These are phyloP conservation scores for Agrotis puta DNA, from an alignment of 2,888 invertebrate genomes.

Conservation along the genomic window DNA sequence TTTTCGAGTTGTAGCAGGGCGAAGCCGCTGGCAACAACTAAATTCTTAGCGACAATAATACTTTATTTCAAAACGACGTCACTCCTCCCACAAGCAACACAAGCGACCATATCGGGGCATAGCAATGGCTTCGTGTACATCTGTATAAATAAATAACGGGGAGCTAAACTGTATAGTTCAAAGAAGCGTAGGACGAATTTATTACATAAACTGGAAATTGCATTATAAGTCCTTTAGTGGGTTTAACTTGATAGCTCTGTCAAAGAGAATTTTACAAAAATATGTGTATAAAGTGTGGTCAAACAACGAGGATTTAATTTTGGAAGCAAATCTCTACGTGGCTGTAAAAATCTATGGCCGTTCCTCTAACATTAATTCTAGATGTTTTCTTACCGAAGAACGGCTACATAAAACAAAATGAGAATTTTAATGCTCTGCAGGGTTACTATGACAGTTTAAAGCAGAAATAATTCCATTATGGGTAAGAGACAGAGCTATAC, in stretches of 20 bases:
- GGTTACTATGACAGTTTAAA: too few species aligned
- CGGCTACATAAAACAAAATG: too few species aligned
- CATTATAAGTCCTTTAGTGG: slow-evolving; percentile 40
- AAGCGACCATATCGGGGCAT: slow-evolving; percentile 49
- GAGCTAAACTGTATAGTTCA: slow-evolving; percentile 53
- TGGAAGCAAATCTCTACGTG: not conserved
- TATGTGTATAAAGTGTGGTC: not conserved
- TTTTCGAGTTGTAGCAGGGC: too few species aligned
- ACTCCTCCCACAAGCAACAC: slow-evolving; percentile 25
- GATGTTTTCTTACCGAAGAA: not conserved
- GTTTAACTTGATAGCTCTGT: slow-evolving; percentile 52
- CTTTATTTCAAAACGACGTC: slow-evolving; percentile 6
- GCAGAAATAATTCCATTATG: too few species aligned
- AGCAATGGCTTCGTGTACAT: slow-evolving; percentile 62
- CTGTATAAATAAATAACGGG: slow-evolving; percentile 65
- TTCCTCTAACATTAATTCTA: too few species aligned
- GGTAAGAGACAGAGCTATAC: too few species aligned
- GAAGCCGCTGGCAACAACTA: too few species aligned
- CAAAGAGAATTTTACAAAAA: not conserved
- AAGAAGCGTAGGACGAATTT: slow-evolving; percentile 50
- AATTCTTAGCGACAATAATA: too few species aligned
- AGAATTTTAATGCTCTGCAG: too few species aligned
- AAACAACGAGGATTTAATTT: not conserved
- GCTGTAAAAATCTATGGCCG: not conserved
- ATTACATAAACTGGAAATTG: slow-evolving; percentile 49